Conservation (phyloP, 2,888 invertebrate genomes). For the Gastracanthus pulcherrimus region DNA sequence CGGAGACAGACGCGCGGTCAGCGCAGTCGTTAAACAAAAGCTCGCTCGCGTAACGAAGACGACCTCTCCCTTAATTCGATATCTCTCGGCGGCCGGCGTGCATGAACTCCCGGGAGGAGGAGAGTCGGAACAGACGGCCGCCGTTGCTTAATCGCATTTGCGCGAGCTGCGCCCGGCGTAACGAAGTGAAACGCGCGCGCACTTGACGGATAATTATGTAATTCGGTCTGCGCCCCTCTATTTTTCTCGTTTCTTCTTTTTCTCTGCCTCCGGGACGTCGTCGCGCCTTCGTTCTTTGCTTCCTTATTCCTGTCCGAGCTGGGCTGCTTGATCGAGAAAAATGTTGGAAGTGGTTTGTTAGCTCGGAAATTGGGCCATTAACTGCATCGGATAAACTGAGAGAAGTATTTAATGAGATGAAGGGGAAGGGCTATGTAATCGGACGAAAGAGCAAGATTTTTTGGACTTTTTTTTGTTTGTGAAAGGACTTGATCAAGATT, state of each 20-base stretch:
- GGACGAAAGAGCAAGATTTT: too few species aligned
- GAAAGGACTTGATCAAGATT: too few species aligned
- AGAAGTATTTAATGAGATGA: too few species aligned
- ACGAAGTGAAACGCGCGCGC: constrained; percentile 2
- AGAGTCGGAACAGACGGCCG: background rate
- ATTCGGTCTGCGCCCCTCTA: background rate
- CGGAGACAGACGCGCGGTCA: background rate
- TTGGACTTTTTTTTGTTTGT: too few species aligned
- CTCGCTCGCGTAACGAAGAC: background rate
- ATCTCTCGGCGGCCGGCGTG: background rate
- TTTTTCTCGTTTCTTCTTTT: background rate
- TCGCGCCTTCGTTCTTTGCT: too few species aligned
- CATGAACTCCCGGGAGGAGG: background rate
- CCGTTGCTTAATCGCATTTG: constrained; percentile 30
- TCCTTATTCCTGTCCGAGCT: too few species aligned
- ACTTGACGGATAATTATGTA: constrained; percentile 29
- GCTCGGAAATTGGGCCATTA: too few species aligned
- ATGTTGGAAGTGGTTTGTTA: too few species aligned
- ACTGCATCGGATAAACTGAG: too few species aligned
- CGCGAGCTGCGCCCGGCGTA: constrained; percentile 20
- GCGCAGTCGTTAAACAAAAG: constrained; percentile 14
- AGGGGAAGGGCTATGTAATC: too few species aligned
- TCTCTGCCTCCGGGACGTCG: too few species aligned
- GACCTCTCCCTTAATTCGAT: constrained; percentile 30
- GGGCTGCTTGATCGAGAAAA: too few species aligned